phyloP scores from a whole-genome alignment of 1,140 invertebrate genomes.

The Trigoniulus corallinus region DNA sequence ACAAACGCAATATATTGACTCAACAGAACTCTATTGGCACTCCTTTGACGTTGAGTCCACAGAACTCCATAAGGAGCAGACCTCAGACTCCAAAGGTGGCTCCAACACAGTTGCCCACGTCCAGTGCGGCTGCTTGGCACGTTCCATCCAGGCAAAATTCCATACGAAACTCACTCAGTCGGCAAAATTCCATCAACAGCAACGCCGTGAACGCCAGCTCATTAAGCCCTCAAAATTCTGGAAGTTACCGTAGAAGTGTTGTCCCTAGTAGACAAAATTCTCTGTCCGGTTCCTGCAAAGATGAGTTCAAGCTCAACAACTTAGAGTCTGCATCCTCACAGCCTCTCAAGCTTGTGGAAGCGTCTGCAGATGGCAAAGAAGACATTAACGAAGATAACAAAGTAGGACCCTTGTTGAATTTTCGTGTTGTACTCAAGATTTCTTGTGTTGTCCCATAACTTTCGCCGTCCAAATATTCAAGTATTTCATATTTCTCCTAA shows the following conservation, averaged over 20 bases:
- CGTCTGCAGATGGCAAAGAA: background rate
- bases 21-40: constrained; percentile 27
- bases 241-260: background rate
- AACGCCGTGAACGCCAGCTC: constrained; percentile 32
- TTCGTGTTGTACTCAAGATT: too few species aligned
- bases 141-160: background rate
- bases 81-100: constrained; percentile 14
- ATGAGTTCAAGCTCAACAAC: constrained; percentile 28
- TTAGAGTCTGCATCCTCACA: constrained; percentile 14
- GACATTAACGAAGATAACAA: too few species aligned
- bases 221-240: constrained; percentile 6
- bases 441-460: too few species aligned
- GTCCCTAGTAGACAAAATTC: constrained; percentile 25
- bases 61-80: constrained; percentile 42
- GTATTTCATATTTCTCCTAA: constrained; percentile 5
- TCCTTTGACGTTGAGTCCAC: constrained; percentile 37
- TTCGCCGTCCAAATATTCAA: too few species aligned
- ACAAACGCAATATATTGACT: constrained; percentile 25
- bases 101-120: constrained; percentile 7
- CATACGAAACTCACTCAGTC: background rate
- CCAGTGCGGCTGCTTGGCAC: background rate
- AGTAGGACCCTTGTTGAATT: too few species aligned
- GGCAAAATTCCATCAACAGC: constrained; percentile 19
- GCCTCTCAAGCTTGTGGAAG: background rate
- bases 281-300: constrained; percentile 21